phyloP scores from a whole-genome alignment of 2,113 vertebrate species.

The Felis chaus region DNA sequence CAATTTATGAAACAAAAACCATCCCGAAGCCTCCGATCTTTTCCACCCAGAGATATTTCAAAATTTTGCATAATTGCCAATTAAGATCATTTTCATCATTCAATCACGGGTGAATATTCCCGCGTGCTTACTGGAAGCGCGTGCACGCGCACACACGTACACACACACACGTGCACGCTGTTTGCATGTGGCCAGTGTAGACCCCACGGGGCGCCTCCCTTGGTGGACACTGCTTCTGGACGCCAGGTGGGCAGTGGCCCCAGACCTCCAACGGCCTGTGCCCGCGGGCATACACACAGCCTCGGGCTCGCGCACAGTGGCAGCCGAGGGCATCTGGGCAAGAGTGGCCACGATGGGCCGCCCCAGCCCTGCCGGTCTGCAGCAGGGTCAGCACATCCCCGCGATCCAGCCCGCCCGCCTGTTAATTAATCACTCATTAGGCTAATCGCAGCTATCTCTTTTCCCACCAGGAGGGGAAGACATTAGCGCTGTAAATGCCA shows the following conservation, averaged over 20 bases:
- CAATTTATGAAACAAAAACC: neutral
- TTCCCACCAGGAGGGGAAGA: constrained; percentile 53
- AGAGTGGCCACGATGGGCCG: accelerated
- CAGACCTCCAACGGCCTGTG: accelerated
- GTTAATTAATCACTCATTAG: constrained; percentile 82
- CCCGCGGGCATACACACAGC: accelerated
- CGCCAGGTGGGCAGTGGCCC: neutral
- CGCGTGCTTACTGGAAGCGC: neutral
- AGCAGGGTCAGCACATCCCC: constrained; percentile 64
- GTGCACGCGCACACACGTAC: too few species aligned
- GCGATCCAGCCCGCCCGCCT: constrained; percentile 37
- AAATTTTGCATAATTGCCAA: constrained; percentile 34
- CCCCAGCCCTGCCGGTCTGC: neutral
- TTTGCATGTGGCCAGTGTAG: neutral
- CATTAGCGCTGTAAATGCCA: neutral
- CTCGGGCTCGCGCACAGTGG: neutral
- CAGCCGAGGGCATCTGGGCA: accelerated
- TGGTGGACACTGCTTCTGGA: accelerated
- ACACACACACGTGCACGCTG: neutral
- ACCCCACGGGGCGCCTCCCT: accelerated
- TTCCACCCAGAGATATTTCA: neutral
- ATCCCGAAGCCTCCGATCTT: neutral
- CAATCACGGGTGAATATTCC: neutral
- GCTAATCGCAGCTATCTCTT: constrained; percentile 75
- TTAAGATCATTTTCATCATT: neutral